A percentile compares a stretch with the other conserved stretches of the same genome.
These are phyloP conservation scores for Sapajus apella DNA, from an alignment of 2,113 vertebrate species.

Conservation along the genomic window DNA sequence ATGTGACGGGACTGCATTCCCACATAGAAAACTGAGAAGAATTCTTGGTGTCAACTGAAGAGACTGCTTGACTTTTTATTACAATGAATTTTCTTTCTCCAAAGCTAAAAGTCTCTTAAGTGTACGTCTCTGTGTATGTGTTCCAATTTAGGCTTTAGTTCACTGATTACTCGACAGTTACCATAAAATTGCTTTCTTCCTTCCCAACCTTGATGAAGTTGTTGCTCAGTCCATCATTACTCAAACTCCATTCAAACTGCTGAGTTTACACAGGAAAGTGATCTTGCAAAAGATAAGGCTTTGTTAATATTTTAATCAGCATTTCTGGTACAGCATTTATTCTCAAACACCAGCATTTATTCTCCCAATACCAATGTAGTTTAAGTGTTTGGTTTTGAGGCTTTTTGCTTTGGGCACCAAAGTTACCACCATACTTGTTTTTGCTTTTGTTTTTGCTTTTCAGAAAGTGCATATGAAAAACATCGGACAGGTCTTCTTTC, in stretches of 20 bases:
- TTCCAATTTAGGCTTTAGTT: conserved; percentile 69
- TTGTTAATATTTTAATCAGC: neutral
- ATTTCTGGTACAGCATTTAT: neutral
- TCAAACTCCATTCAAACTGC: neutral
- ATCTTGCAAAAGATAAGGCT: neutral
- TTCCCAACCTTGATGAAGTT: neutral
- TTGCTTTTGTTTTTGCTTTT: neutral
- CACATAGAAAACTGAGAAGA: conserved; percentile 75
- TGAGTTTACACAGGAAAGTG: neutral
- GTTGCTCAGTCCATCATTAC: neutral
- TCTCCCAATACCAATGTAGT: neutral
- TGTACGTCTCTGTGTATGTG: conserved; percentile 60
- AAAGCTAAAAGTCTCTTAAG: conserved; percentile 76
- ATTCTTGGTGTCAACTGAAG: conserved; percentile 76
- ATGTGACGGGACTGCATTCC: conserved; percentile 78
- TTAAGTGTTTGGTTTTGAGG: neutral
- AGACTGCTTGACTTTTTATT: conserved; percentile 78
- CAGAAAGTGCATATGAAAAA: neutral
- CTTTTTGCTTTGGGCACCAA: neutral
- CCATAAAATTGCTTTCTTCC: conserved; percentile 68
- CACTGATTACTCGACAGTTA: conserved; percentile 73
- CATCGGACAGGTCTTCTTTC: neutral
- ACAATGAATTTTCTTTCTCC: conserved; percentile 77
- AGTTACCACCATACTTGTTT: neutral
- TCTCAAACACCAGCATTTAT: neutral